A percentile compares a stretch with the other conserved stretches of the same genome.
Conservation (phyloP, 1,140 invertebrate species). For the Drosophila pallidifrons region DNA sequence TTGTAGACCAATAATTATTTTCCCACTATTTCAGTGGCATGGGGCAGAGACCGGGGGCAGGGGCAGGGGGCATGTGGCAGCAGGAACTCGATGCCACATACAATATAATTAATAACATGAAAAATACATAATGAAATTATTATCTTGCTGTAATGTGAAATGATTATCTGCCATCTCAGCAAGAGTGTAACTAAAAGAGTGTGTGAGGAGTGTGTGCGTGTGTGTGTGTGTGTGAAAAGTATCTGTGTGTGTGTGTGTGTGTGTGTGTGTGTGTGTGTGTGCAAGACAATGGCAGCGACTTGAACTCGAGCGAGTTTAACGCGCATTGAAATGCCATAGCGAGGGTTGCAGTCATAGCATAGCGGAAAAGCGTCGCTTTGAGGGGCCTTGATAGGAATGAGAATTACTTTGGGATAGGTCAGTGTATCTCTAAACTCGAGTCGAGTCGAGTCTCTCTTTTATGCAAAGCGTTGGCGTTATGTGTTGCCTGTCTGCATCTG, state of each 20-base stretch:
- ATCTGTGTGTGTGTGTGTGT: conserved; percentile 61
- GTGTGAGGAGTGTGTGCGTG: conserved; percentile 18
- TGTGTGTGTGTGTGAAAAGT: conserved; percentile 24
- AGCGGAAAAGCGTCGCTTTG: background rate
- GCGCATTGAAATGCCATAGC: conserved; percentile 59
- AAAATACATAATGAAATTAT: conserved; percentile 83
- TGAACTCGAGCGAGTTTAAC: conserved; percentile 61
- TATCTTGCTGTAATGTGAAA: conserved; percentile 81
- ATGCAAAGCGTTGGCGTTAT: conserved; percentile 66
- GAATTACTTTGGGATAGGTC: conserved; percentile 61
- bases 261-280: no score
- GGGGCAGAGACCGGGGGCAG: background rate
- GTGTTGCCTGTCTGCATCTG: conserved; percentile 49
- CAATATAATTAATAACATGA: conserved; percentile 81
- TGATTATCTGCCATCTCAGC: conserved; percentile 64
- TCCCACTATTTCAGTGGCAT: conserved; percentile 62
- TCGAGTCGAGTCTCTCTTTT: conserved; percentile 14
- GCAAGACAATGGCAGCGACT: conserved; percentile 65
- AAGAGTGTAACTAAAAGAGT: conserved; percentile 5
- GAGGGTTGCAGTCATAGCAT: conserved; percentile 11
- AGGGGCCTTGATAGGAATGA: conserved; percentile 21
- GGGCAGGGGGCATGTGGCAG: background rate
- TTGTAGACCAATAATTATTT: conserved; percentile 81
- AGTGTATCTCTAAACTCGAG: conserved; percentile 28
- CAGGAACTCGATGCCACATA: conserved; percentile 54